A percentile compares a stretch with the other conserved stretches of the same genome.
Evolutionary conservation across 2,113 vertebrate species (phyloP).

Genomic region (Sylvietta virens): DNA sequence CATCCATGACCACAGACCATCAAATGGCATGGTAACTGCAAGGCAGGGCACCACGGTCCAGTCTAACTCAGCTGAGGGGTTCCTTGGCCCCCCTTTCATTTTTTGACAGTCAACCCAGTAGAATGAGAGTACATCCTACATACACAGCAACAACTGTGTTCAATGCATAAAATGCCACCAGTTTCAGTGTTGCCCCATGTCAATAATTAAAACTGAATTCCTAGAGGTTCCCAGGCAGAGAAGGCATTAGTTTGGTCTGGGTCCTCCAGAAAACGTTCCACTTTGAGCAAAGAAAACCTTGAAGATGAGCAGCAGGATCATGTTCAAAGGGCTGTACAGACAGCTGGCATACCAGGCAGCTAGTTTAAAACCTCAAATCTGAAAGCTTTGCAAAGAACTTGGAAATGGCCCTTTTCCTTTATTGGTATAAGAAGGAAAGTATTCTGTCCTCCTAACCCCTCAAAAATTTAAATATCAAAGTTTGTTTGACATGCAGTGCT

Average conservation of each 20-base stretch:
- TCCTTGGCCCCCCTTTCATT: neutral
- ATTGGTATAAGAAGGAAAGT: neutral
- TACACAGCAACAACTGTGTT: neutral
- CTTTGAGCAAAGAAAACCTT: neutral
- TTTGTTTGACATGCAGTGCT: neutral
- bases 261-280: neutral
- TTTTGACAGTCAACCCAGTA: neutral
- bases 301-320: neutral
- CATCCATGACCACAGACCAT: neutral
- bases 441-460: neutral
- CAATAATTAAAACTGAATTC: neutral
- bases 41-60: fast-evolving
- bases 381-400: neutral
- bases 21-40: neutral
- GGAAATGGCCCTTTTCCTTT: neutral
- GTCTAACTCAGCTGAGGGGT: neutral
- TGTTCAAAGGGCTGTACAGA: neutral
- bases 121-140: neutral
- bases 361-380: neutral
- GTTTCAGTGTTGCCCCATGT: neutral
- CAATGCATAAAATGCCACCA: neutral
- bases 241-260: neutral
- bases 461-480: neutral
- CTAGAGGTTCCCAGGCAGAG: neutral
- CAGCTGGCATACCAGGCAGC: neutral